Percentiles rank a stretch among this genome's conserved stretches.
These are phyloP conservation scores for Crotalus adamanteus DNA, from an alignment of 2,797 vertebrate species.

Conservation along the genomic window DNA sequence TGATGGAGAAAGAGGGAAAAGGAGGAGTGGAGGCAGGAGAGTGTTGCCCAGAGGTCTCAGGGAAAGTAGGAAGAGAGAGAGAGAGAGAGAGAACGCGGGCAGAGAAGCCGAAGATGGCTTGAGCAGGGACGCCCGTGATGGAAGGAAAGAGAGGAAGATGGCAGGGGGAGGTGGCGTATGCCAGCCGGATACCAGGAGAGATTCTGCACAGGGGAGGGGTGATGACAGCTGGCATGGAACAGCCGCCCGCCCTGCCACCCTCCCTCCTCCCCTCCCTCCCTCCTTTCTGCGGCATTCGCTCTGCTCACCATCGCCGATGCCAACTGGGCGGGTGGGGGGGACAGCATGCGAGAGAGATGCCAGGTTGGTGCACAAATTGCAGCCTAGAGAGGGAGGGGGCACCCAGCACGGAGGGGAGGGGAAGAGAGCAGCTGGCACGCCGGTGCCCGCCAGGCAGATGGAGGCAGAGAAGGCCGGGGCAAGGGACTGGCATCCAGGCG, in stretches of 20 bases:
- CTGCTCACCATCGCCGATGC: conserved; percentile 16
- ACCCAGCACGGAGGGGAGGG: not conserved
- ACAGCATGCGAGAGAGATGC: conserved; percentile 11
- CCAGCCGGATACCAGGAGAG: conserved; percentile 29
- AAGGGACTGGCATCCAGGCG: conserved; percentile 26
- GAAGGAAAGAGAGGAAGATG: conserved; percentile 24
- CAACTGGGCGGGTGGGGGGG: conserved; percentile 3
- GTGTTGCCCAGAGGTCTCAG: not conserved
- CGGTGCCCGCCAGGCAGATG: conserved; percentile 38
- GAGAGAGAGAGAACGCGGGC: not conserved
- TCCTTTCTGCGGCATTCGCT: conserved; percentile 27
- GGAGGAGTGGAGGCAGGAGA: conserved; percentile 16
- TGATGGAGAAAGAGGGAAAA: conserved; percentile 17
- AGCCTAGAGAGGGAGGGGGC: not conserved
- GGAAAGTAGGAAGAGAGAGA: not conserved
- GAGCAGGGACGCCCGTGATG: not conserved
- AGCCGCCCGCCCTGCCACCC: conserved; percentile 33
- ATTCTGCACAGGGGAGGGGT: conserved; percentile 36
- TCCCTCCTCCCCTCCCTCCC: conserved; percentile 23
- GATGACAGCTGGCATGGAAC: conserved; percentile 31
- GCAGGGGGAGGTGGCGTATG: conserved; percentile 24
- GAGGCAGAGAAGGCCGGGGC: conserved; percentile 42
- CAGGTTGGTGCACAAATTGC: conserved; percentile 26
- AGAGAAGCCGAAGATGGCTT: conserved; percentile 29
- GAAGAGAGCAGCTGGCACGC: conserved; percentile 24